A percentile compares a stretch with the other conserved stretches of the same genome.
Evolutionary conservation across 2,888 invertebrate species (phyloP).

Genomic region (Zaprionus bogoriensis): DNA sequence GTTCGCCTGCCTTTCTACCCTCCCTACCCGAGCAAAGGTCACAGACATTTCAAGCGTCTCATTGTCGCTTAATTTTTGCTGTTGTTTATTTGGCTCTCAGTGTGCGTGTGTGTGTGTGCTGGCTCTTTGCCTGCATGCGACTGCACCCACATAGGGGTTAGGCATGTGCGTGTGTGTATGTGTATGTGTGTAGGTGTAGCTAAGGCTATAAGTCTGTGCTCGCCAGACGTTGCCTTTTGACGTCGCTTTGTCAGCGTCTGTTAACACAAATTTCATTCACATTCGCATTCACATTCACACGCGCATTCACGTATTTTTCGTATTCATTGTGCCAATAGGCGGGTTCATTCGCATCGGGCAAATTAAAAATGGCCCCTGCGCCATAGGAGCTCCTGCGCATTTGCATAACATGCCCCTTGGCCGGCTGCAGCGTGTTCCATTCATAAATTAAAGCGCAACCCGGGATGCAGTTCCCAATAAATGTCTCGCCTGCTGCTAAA

Average conservation of each 20-base stretch:
- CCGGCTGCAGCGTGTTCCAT: conserved; percentile 39
- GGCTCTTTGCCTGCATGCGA: conserved; percentile 49
- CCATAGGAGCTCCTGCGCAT: conserved; percentile 24
- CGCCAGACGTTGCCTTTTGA: conserved; percentile 46
- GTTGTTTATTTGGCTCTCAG: conserved; percentile 42
- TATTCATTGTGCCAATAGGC: conserved; percentile 41
- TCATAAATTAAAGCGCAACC: conserved; percentile 62
- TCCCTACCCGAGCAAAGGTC: conserved; percentile 48
- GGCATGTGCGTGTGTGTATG: background rate
- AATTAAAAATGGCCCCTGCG: conserved; percentile 44
- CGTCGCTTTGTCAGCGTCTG: conserved; percentile 43
- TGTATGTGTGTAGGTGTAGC: conserved; percentile 1
- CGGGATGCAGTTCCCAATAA: conserved; percentile 49
- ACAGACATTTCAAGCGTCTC: conserved; percentile 73
- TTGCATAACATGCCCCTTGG: conserved; percentile 57
- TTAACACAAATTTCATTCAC: conserved; percentile 53
- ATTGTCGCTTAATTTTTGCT: conserved; percentile 62
- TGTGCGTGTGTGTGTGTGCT: conserved; percentile 25
- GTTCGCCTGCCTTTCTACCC: background rate
- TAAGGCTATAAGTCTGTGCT: conserved; percentile 5
- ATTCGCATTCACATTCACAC: conserved; percentile 36
- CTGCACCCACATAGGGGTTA: conserved; percentile 32
- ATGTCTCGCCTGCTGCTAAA: conserved; percentile 51
- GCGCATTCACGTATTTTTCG: conserved; percentile 44
- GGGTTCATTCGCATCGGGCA: conserved; percentile 22